These are phyloP conservation scores for Buceros bicornis DNA, from an alignment of 2,797 vertebrate species.

Conservation along the genomic window DNA sequence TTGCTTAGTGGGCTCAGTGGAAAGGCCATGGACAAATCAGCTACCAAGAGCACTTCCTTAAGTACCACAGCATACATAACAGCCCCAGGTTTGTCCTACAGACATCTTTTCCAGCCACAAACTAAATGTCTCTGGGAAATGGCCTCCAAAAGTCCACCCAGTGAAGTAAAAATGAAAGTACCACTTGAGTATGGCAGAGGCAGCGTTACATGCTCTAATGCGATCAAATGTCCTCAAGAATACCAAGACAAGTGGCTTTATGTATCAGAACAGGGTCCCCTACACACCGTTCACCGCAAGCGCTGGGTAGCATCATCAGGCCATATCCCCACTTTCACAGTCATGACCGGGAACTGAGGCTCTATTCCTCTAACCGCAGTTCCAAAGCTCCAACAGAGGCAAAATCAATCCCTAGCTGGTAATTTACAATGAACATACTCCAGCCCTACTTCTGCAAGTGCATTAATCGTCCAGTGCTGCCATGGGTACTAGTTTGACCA, in stretches of 20 bases:
- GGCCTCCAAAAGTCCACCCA: not conserved
- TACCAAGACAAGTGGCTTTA: not conserved
- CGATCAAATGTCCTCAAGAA: not conserved
- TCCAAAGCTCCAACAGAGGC: not conserved
- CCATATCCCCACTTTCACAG: rapidly evolving
- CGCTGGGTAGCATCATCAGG: not conserved
- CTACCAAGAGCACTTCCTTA: not conserved
- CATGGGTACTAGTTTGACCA: not conserved
- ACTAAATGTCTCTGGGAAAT: not conserved
- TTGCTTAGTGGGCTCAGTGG: rapidly evolving
- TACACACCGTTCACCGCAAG: not conserved
- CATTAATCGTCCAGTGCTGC: not conserved
- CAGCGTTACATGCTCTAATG: not conserved
- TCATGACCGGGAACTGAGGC: not conserved
- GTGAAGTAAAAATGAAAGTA: not conserved
- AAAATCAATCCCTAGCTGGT: not conserved
- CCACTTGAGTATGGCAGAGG: not conserved
- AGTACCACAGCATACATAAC: not conserved
- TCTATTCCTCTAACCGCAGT: not conserved
- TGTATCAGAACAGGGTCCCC: not conserved
- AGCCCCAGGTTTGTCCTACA: not conserved
- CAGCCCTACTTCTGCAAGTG: not conserved
- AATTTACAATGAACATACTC: not conserved
- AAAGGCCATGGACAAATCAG: not conserved
- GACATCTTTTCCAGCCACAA: not conserved